These are phyloP conservation scores for Hipposideros larvatus DNA, from an alignment of 2,797 vertebrate species.

Conservation along the genomic window DNA sequence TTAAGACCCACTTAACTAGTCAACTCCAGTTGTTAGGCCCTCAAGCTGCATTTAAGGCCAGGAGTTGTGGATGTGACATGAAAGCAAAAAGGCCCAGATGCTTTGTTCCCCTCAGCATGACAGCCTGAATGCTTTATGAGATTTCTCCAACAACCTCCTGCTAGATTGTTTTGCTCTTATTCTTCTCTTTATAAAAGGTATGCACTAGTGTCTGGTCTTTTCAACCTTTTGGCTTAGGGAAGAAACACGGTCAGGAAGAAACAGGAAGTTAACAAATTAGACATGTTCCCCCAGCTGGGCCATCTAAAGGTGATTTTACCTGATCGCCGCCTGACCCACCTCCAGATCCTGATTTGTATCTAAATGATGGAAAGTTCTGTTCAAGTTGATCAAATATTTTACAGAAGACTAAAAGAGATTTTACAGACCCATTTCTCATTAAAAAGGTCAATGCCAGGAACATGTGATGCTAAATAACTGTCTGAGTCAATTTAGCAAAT, in stretches of 20 bases:
- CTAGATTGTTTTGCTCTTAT: conserved; percentile 26
- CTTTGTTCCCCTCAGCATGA: conserved; percentile 74
- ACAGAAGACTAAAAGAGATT: conserved; percentile 77
- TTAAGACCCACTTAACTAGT: conserved; percentile 81
- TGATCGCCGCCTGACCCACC: conserved; percentile 38
- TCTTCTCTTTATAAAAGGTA: conserved; percentile 65
- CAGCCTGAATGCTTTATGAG: conserved; percentile 39
- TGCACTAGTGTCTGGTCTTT: conserved; percentile 55
- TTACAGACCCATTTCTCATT: conserved; percentile 87
- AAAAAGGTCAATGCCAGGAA: conserved; percentile 86
- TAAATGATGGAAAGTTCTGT: conserved; percentile 80
- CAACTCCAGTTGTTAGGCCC: conserved; percentile 80
- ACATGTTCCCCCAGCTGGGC: conserved; percentile 78
- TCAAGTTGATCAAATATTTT: conserved; percentile 82
- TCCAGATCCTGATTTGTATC: conserved; percentile 40
- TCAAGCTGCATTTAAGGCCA: conserved; percentile 74
- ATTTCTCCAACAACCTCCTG: conserved; percentile 75
- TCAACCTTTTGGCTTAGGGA: conserved; percentile 53
- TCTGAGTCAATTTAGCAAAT: conserved; percentile 86
- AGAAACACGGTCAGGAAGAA: conserved; percentile 64
- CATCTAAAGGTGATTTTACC: conserved; percentile 82
- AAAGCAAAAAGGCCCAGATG: conserved; percentile 71
- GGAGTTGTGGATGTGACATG: conserved; percentile 77
- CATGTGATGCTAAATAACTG: conserved; percentile 81
- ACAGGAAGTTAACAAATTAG: conserved; percentile 82